Conservation (phyloP, 2,113 vertebrate genomes). For the Sinocyclocheilus anophthalmus region DNA sequence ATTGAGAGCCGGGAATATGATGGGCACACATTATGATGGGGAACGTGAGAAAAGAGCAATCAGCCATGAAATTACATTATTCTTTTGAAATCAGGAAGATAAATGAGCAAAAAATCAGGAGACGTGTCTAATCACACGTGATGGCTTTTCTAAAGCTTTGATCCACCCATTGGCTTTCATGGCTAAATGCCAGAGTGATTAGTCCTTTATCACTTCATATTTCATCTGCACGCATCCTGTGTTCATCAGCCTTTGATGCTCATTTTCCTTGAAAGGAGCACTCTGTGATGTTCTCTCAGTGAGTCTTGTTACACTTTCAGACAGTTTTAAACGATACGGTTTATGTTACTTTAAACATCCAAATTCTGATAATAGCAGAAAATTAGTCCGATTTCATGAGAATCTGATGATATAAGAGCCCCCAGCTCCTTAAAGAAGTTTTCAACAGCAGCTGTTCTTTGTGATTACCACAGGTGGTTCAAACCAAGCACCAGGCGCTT, state of each 20-base stretch:
- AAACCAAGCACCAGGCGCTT: slow-evolving; percentile 6
- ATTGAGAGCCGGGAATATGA: background rate
- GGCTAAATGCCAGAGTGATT: slow-evolving; percentile 43
- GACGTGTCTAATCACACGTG: background rate
- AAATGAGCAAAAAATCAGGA: background rate
- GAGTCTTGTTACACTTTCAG: background rate
- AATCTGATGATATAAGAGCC: background rate
- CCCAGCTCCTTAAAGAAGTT: background rate
- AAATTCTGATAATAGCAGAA: background rate
- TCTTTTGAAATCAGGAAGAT: background rate
- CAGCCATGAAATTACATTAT: background rate
- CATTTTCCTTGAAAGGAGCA: background rate
- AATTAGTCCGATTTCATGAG: background rate
- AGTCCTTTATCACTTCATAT: slow-evolving; percentile 26
- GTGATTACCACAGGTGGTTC: slow-evolving; percentile 27
- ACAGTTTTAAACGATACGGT: background rate
- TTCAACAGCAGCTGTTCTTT: slow-evolving; percentile 21
- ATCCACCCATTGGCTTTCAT: slow-evolving; percentile 33
- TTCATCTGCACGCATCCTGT: background rate
- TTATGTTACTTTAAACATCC: background rate
- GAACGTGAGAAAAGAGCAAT: background rate
- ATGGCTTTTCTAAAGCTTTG: slow-evolving; percentile 16
- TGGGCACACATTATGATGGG: background rate
- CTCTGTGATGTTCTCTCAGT: background rate
- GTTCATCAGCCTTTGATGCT: slow-evolving; percentile 12